A percentile compares a stretch with the other conserved stretches of the same genome.
Evolutionary conservation across 2,888 invertebrate species (phyloP).

Genomic region (Carcina quercana): DNA sequence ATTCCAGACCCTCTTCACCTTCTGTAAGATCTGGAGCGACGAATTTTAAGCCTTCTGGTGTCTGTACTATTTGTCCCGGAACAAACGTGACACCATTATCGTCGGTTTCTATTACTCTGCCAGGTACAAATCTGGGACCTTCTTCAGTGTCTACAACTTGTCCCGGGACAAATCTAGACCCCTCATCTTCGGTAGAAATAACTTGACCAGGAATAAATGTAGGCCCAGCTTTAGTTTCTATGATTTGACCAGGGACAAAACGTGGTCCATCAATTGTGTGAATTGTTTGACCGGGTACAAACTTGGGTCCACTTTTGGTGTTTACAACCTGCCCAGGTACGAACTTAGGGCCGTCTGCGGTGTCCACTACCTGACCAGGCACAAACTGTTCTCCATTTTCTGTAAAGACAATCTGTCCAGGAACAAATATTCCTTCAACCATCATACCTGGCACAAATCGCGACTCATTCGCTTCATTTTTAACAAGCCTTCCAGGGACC

Average conservation of each 20-base stretch:
- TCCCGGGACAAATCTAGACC: constrained; percentile 76
- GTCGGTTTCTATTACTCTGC: constrained; percentile 82
- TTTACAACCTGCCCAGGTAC: constrained; percentile 86
- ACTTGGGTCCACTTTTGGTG: constrained; percentile 77
- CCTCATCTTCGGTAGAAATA: constrained; percentile 77
- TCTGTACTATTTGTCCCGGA: constrained; percentile 85
- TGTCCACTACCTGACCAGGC: constrained; percentile 82
- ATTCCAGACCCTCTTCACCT: constrained; percentile 78
- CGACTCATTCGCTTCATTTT: constrained; percentile 75
- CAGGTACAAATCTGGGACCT: constrained; percentile 81
- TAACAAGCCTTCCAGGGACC: constrained; percentile 77
- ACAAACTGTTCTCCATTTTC: constrained; percentile 82
- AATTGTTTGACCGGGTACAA: constrained; percentile 82
- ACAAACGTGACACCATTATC: constrained; percentile 82
- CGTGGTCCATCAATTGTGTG: constrained; percentile 81
- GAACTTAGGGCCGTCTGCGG: constrained; percentile 80
- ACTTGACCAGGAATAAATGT: constrained; percentile 87
- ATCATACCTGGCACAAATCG: constrained; percentile 81
- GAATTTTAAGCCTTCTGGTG: constrained; percentile 80
- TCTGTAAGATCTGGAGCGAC: constrained; percentile 80
- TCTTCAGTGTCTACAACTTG: constrained; percentile 83
- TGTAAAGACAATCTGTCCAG: constrained; percentile 80
- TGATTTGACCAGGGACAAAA: constrained; percentile 86
- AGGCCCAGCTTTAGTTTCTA: constrained; percentile 82
- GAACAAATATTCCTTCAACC: constrained; percentile 79